Percentiles rank a stretch among this genome's conserved stretches.
phyloP scores from a whole-genome alignment of 2,888 invertebrate genomes.

The Drosophila testacea region DNA sequence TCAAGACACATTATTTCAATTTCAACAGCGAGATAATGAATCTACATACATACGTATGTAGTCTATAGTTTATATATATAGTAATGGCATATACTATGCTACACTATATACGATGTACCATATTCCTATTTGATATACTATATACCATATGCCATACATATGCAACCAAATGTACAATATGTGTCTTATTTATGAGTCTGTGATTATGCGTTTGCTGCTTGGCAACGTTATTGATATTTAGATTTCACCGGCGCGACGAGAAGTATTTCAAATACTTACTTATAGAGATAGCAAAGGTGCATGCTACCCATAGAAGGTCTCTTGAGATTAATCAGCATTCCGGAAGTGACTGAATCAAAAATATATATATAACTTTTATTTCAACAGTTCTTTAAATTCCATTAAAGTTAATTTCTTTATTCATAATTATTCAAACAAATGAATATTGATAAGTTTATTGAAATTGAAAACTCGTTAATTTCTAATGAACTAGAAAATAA shows the following conservation, averaged over 20 bases:
- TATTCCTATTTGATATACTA: neutral
- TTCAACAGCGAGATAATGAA: slow-evolving; percentile 10
- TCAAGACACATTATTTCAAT: neutral
- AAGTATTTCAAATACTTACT: neutral
- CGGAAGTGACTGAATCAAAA: slow-evolving; percentile 7
- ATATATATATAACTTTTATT: neutral
- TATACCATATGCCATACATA: slow-evolving; percentile 14
- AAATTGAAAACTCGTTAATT: no score
- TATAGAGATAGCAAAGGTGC: slow-evolving; percentile 17
- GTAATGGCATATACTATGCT: slow-evolving; percentile 1
- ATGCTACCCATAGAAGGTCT: slow-evolving; percentile 13
- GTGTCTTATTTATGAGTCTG: slow-evolving; percentile 50
- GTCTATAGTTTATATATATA: slow-evolving; percentile 2
- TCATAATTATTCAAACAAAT: no score
- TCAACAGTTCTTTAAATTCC: neutral
- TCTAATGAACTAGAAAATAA: no score
- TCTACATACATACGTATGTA: neutral
- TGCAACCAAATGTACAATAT: slow-evolving; percentile 12
- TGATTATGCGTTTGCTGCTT: slow-evolving; percentile 58
- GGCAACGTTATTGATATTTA: slow-evolving; percentile 38
- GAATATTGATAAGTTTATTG: neutral
- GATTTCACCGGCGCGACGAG: slow-evolving; percentile 2
- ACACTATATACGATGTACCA: neutral
- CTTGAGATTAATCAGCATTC: slow-evolving; percentile 10
- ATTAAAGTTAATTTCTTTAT: neutral